These are phyloP conservation scores for Aphelinus certus DNA, from an alignment of 1,140 invertebrate species.

Conservation along the genomic window DNA sequence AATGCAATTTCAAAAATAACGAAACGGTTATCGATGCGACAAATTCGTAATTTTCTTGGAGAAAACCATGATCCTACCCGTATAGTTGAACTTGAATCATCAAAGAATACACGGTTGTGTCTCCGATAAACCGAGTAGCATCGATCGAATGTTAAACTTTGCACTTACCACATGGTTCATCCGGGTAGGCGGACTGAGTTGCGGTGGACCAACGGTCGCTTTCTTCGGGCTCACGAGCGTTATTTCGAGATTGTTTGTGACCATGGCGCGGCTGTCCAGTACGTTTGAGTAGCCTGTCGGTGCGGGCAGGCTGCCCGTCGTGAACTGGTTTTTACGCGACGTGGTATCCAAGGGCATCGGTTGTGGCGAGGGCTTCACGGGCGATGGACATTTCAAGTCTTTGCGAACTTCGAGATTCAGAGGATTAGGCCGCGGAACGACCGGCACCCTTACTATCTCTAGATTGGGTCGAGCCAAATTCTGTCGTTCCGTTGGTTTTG, in stretches of 20 bases:
- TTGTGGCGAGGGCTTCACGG: neutral
- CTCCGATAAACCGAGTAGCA: too few species aligned
- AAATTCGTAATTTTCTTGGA: too few species aligned
- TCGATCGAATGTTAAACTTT: too few species aligned
- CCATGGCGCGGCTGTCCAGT: constrained; percentile 60
- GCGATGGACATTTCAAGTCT: neutral
- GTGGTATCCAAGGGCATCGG: neutral
- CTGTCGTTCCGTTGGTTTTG: constrained; percentile 46
- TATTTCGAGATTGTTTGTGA: constrained; percentile 63
- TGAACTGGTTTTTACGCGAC: constrained; percentile 43
- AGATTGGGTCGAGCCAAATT: constrained; percentile 56
- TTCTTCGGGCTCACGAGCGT: constrained; percentile 61
- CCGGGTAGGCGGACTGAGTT: constrained; percentile 49
- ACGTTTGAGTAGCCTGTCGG: constrained; percentile 52
- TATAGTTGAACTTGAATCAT: too few species aligned
- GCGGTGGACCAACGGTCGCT: neutral
- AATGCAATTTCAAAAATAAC: too few species aligned
- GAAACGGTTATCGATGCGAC: too few species aligned
- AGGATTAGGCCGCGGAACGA: constrained; percentile 59
- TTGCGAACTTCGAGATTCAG: constrained; percentile 53
- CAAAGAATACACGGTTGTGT: too few species aligned
- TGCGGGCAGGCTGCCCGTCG: neutral
- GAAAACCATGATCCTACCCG: too few species aligned
- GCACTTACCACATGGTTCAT: constrained; percentile 40
- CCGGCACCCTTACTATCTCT: constrained; percentile 63